A percentile compares a stretch with the other conserved stretches of the same genome.
phyloP scores from a whole-genome alignment of 1,140 invertebrate genomes.

The Drosophila pruinosa region DNA sequence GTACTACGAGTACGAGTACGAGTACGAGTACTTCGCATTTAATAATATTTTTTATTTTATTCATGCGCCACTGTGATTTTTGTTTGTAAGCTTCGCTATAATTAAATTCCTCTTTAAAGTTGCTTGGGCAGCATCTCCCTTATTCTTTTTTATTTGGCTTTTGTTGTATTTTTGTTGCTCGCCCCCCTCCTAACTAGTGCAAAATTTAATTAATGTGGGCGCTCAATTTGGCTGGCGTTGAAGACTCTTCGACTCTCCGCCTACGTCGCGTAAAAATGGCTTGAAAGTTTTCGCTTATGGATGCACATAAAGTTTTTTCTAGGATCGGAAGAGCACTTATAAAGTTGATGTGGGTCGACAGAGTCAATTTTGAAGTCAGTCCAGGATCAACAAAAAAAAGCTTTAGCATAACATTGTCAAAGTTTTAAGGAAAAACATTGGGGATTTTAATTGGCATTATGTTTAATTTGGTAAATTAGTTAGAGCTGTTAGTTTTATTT shows the following conservation, averaged over 20 bases:
- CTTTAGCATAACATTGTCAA: too few relatives aligned
- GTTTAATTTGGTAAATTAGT: neutral
- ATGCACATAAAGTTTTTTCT: conserved; percentile 20
- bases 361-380: conserved; percentile 29
- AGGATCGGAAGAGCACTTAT: conserved; percentile 19
- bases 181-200: conserved; percentile 4
- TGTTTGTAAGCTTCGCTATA: conserved; percentile 55
- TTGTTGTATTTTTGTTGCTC: conserved; percentile 7
- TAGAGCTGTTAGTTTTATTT: too few relatives aligned
- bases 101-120: conserved; percentile 76
- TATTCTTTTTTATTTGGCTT: neutral
- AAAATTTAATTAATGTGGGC: conserved; percentile 47
- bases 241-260: conserved; percentile 13
- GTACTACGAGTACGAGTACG: conserved; percentile 3
- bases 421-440: neutral
- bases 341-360: conserved; percentile 28
- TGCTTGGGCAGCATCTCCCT: conserved; percentile 23
- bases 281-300: conserved; percentile 28
- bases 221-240: conserved; percentile 9
- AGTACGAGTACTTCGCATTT: conserved; percentile 35
- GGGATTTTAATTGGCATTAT: neutral
- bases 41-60: conserved; percentile 30
- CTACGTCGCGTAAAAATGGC: conserved; percentile 21
- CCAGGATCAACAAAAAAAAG: neutral
- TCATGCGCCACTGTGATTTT: conserved; percentile 30